Evolutionary conservation across 1,140 invertebrate genomes (phyloP).

Genomic region (Watersipora subatra): DNA sequence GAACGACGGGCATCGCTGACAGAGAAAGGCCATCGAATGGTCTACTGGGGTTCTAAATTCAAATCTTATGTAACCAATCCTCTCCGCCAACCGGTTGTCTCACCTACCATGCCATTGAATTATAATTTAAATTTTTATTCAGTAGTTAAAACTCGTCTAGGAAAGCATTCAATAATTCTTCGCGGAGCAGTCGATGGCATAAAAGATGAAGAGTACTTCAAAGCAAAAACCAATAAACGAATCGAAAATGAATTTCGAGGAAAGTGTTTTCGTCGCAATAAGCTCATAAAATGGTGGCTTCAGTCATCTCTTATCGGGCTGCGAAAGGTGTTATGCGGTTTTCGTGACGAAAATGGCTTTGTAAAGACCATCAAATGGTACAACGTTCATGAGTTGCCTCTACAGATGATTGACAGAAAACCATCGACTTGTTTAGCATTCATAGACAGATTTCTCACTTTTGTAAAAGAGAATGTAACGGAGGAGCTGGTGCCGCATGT

Average conservation of each 20-base stretch:
- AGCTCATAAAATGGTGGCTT: slow-evolving; percentile 57
- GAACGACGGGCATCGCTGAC: not conserved
- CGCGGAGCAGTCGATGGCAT: slow-evolving; percentile 32
- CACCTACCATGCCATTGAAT: slow-evolving; percentile 46
- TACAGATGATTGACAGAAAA: slow-evolving; percentile 38
- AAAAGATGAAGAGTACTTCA: slow-evolving; percentile 41
- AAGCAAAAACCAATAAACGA: slow-evolving; percentile 50
- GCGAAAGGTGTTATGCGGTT: slow-evolving; percentile 53
- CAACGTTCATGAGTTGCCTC: slow-evolving; percentile 31
- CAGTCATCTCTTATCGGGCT: slow-evolving; percentile 58
- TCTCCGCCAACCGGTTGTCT: slow-evolving; percentile 17
- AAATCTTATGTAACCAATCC: slow-evolving; percentile 54
- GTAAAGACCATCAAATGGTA: slow-evolving; percentile 42
- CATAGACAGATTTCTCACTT: slow-evolving; percentile 38
- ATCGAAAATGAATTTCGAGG: slow-evolving; percentile 43
- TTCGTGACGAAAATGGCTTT: slow-evolving; percentile 51
- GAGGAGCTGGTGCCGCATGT: not conserved
- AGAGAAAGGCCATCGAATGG: slow-evolving; percentile 40
- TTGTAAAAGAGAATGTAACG: not conserved
- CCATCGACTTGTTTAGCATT: slow-evolving; percentile 45
- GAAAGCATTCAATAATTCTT: slow-evolving; percentile 41
- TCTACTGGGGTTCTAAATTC: slow-evolving; percentile 67
- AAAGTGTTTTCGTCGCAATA: slow-evolving; percentile 44
- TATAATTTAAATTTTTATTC: slow-evolving; percentile 51
- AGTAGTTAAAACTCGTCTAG: slow-evolving; percentile 45